These are phyloP conservation scores for Parauchenoglanis ngamensis DNA, from an alignment of 2,797 vertebrate genomes.

Conservation along the genomic window DNA sequence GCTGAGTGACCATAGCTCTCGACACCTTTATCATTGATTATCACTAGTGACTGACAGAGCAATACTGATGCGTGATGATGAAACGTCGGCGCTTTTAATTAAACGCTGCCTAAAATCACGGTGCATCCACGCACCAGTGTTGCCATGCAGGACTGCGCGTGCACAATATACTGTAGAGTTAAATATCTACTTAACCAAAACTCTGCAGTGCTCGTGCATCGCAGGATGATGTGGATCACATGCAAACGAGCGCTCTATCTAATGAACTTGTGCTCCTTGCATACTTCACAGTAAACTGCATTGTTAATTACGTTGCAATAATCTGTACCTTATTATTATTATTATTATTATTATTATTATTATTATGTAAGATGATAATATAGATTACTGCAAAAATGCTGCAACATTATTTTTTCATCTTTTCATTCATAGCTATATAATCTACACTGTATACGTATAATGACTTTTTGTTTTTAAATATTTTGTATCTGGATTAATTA, in stretches of 20 bases:
- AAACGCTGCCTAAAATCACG: not conserved
- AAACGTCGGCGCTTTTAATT: not conserved
- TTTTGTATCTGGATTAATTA: not conserved
- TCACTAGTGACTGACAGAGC: not conserved
- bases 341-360: too few species aligned
- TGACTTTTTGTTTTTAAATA: not conserved
- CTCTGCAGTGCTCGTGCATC: conserved; percentile 1
- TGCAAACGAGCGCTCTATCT: not conserved
- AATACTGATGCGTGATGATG: not conserved
- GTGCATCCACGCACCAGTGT: conserved; percentile 27
- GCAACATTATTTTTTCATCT: not conserved
- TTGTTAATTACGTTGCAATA: not conserved
- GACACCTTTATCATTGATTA: not conserved
- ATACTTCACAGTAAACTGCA: not conserved
- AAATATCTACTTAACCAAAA: not conserved
- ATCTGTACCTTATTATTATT: not conserved
- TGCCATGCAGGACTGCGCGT: conserved; percentile 26
- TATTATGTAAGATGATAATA: not conserved
- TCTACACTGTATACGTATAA: not conserved
- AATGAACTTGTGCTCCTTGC: not conserved
- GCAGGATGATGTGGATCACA: not conserved
- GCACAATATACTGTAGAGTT: not conserved
- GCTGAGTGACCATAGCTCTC: not conserved
- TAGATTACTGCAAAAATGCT: not conserved
- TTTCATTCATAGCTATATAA: not conserved